Conservation (phyloP, 2,797 vertebrate species). For the Lophotriccus pileatus region DNA sequence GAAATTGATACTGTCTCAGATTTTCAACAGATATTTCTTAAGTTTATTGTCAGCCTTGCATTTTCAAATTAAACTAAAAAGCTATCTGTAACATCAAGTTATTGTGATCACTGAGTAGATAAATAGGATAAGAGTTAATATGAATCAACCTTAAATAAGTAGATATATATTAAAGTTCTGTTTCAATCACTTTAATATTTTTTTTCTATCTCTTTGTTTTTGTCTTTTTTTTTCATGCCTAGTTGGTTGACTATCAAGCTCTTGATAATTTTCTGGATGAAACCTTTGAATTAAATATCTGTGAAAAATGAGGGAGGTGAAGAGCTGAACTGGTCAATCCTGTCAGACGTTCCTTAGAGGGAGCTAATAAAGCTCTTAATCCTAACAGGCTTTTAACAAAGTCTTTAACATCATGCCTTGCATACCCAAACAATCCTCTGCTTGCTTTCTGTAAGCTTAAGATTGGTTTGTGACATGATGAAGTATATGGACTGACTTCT, state of each 20-base stretch:
- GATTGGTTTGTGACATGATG: background rate
- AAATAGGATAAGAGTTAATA: background rate
- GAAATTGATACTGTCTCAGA: background rate
- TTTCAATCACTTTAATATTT: background rate
- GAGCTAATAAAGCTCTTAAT: slow-evolving; percentile 30
- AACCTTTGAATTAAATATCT: background rate
- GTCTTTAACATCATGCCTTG: background rate
- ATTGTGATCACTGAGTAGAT: background rate
- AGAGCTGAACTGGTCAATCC: background rate
- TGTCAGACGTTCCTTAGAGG: background rate
- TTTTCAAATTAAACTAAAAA: background rate
- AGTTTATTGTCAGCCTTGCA: background rate
- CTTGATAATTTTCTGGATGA: background rate
- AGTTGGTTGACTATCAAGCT: background rate
- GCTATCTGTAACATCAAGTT: background rate
- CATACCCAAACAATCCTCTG: slow-evolving; percentile 16
- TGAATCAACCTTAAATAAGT: background rate
- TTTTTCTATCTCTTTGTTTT: background rate
- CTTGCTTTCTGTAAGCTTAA: background rate
- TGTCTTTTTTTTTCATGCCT: background rate
- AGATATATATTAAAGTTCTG: background rate
- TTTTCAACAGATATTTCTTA: background rate
- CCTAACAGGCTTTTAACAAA: background rate
- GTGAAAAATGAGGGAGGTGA: background rate
- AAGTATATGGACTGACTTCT: background rate